Evolutionary conservation across 2,797 vertebrate genomes (phyloP), one percentile per base, ranked within the genome.

Genomic region (Scarus forsteni): DNA sequence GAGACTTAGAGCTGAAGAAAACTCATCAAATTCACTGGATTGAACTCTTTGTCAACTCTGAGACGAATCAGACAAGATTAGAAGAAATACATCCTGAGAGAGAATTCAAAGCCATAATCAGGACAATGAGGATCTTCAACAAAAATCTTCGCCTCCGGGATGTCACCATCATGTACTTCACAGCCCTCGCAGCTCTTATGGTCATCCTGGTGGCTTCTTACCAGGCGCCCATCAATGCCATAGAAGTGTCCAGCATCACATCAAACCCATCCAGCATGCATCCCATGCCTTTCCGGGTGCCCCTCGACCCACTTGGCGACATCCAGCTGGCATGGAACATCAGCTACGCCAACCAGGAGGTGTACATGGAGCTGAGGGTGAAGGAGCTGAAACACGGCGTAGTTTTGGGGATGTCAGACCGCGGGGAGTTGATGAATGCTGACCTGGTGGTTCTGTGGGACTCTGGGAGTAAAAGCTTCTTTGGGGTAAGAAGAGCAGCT

Each of bases 391-490:
- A 19, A 12, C 94, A 95, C 0, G 98, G 98, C 0, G 19, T 99
- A 38, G 80, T 99, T 14, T 94, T 99, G 0, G 98, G 98, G 13
- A 98, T 99, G 97, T 99, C 98, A 0, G 96, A 98, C 88, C 90
- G 94, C 0, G 98, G 98, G 0, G 93, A 96, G 79, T 88, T 97
- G 2, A 93, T 93, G 76, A 93, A 97, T 0, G 97, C 97, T 0
- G 98, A 99, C 80, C 87, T 99, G 79, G 92, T 93, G 0, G 92
- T 97, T 73, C 94, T 99, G 66, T 99, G 98, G 98, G 95, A 94
- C 0, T 86, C 96, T 0, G 97, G 97, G 80, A 93, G 79, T 9
- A 79, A 60, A 9, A 92, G 75, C 71, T 92, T 77, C 72, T 89
- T 92, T 54, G 90, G 90, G 88, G 90, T 92, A 85, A 90, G 88